Evolutionary conservation across 2,888 invertebrate species (phyloP), one percentile per base, ranked within the genome.

Genomic region (Theretra japonica): DNA sequence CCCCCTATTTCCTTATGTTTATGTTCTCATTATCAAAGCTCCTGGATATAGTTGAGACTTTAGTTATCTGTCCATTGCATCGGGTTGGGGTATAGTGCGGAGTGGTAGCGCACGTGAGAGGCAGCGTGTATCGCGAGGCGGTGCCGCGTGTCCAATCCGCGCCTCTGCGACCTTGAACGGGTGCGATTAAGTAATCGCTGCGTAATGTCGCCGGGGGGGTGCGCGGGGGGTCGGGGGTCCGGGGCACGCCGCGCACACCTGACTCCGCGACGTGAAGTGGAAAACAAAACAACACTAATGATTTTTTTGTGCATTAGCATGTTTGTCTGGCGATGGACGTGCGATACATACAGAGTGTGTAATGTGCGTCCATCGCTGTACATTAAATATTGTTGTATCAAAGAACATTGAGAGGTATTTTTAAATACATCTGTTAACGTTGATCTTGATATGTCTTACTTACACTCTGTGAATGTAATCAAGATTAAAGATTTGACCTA

Each of bases 101-200:
- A 41, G 3, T 41, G 41, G 41, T 11, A 41, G 41, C 41, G 41
- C 41, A 53, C 6, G 53, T 53, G n/a, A 15, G 19, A 15, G 15
- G 53, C n/a, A 11, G 11, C 15, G 15, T 41, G 41, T 17, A 15
- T 50, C 50, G 33, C 33, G 33, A 33, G 11, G 11, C 41, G 41
- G 11, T 53, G 50, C 53, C 53, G 74, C 73, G 76, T 73, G 68
- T 70, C 75, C 73, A 75, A 76, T 79, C 78, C 78, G 77, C 78
- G 71, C 68, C 75, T 73, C 73, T 79, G 79, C 79, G 79, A 75
- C 80, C 81, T 81, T 81, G 80, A 79, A 75, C 73, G 79, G 56
- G 19, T 53, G 23, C 28, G 68, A 53, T 53, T 25, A 50, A 68
- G 53, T 41, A 53, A 53, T 53, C n/a, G 53, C n/a, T 7, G 53